Conservation (phyloP, 2,888 invertebrate species). For the Tiliacea aurago region DNA sequence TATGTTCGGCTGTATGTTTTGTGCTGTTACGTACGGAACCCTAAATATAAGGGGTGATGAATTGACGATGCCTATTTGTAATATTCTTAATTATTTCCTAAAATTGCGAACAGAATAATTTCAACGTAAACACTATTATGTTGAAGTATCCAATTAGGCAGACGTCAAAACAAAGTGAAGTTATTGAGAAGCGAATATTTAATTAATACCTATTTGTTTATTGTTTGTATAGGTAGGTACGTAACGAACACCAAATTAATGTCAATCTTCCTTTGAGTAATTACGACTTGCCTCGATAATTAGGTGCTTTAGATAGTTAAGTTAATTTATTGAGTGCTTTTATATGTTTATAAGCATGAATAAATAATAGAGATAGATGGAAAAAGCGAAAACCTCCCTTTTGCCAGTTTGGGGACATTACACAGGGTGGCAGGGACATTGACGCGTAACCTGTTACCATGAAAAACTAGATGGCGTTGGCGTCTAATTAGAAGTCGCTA, state of each 20-base stretch:
- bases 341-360: neutral
- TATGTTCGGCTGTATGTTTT: too few relatives aligned
- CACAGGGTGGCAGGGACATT: too few relatives aligned
- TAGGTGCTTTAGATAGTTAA: neutral
- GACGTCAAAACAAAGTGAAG: conserved; percentile 41
- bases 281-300: conserved; percentile 28
- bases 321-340: neutral
- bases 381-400: neutral
- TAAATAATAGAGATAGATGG: neutral
- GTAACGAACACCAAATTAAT: conserved; percentile 30
- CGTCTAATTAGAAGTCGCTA: too few relatives aligned
- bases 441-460: too few relatives aligned
- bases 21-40: too few relatives aligned
- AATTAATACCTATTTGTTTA: conserved; percentile 45
- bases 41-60: too few relatives aligned
- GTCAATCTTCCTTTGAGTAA: conserved; percentile 28
- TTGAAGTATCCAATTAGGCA: conserved; percentile 54
- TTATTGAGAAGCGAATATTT: conserved; percentile 45
- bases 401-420: neutral
- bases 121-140: conserved; percentile 33
- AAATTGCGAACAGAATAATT: conserved; percentile 11
- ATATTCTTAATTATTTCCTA: neutral
- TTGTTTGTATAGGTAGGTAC: conserved; percentile 18
- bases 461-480: too few relatives aligned
- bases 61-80: too few relatives aligned